phyloP scores from a whole-genome alignment of 2,888 invertebrate species.

The Philereme transversata region DNA sequence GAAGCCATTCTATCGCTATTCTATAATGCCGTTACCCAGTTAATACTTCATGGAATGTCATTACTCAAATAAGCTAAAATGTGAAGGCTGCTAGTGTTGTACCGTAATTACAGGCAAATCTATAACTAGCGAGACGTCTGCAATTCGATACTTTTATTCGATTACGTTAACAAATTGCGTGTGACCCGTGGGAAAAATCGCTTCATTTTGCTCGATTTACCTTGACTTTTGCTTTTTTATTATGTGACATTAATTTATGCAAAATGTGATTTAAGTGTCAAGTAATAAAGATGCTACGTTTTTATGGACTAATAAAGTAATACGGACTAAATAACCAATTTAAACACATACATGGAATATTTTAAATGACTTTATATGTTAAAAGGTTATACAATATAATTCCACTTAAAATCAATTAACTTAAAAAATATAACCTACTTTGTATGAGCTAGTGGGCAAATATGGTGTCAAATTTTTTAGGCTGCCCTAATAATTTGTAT shows the following conservation, averaged over 20 bases:
- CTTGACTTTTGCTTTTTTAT: slow-evolving; percentile 14
- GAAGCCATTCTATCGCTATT: too few species aligned
- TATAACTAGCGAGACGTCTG: slow-evolving; percentile 14
- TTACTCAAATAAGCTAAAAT: slow-evolving; percentile 9
- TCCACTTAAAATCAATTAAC: too few species aligned
- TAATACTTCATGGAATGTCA: neutral
- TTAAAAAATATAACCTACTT: too few species aligned
- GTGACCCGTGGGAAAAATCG: slow-evolving; percentile 10
- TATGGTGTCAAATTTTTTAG: too few species aligned
- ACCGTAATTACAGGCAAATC: slow-evolving; percentile 13
- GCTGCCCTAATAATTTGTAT: too few species aligned
- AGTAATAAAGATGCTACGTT: slow-evolving; percentile 3
- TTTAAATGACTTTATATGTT: too few species aligned
- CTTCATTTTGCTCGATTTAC: slow-evolving; percentile 5
- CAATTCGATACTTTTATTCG: slow-evolving; percentile 15
- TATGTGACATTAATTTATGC: slow-evolving; percentile 8
- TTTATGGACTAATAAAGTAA: slow-evolving; percentile 1
- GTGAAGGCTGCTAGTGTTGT: slow-evolving; percentile 24
- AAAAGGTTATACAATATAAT: too few species aligned
- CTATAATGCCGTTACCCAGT: too few species aligned
- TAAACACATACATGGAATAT: neutral
- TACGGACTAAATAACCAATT: neutral
- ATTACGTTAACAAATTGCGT: slow-evolving; percentile 8
- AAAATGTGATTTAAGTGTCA: slow-evolving; percentile 2
- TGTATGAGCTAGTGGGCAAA: too few species aligned